Conservation (phyloP, 37 sponge, comb jelly and placozoan species). For the Corticium candelabrum region DNA sequence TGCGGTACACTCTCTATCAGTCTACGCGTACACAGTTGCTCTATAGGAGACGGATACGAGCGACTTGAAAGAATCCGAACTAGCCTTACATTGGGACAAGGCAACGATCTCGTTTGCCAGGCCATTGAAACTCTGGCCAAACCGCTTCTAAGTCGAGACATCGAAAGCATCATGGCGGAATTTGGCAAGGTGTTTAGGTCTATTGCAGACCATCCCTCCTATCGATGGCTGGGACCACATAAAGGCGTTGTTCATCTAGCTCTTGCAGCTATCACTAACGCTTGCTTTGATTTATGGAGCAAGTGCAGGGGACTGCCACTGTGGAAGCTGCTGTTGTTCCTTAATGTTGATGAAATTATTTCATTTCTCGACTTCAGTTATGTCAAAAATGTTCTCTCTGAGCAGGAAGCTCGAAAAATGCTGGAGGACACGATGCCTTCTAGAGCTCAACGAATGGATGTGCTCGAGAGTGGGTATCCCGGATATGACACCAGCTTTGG, state of each 20-base stretch:
- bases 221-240: neutral
- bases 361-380: neutral
- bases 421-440: neutral
- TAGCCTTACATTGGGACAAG: neutral
- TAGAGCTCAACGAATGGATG: neutral
- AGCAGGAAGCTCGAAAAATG: neutral
- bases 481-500: neutral
- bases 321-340: slow-evolving; percentile 8
- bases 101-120: slow-evolving; percentile 1
- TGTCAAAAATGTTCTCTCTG: neutral
- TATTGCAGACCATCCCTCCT: neutral
- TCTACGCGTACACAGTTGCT: neutral
- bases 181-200: neutral
- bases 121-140: neutral
- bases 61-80: neutral
- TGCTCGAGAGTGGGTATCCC: neutral
- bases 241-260: neutral
- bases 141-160: neutral
- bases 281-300: neutral
- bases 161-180: neutral
- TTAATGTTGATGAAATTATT: neutral
- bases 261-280: neutral
- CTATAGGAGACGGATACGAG: neutral
- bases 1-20: neutral
- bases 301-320: slow-evolving; percentile 16